Conservation (phyloP, 2,888 invertebrate species). For the Fragum sueziense region DNA sequence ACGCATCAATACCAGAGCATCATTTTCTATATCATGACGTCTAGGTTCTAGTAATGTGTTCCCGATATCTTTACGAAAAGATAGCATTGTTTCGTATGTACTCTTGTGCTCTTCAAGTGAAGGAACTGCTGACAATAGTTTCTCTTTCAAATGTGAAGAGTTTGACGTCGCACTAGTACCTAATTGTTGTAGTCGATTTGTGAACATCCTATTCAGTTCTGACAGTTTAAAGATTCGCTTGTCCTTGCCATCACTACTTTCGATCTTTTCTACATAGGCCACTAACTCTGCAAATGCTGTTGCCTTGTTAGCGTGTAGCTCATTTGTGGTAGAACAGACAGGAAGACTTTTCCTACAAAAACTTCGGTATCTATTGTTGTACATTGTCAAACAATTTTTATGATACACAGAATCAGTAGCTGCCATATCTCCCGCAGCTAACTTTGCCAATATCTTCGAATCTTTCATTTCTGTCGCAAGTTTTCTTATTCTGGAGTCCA, state of each 20-base stretch:
- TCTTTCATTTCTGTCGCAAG: no score
- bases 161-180: no score
- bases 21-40: no score
- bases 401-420: constrained; percentile 6
- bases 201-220: not conserved
- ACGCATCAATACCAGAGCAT: no score
- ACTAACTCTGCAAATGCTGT: not conserved
- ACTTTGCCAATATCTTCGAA: not conserved
- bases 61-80: no score
- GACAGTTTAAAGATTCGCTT: not conserved
- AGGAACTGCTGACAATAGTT: not conserved
- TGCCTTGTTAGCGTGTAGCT: not conserved
- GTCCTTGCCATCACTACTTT: not conserved
- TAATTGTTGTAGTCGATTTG: not conserved
- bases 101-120: not conserved
- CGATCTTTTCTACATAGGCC: not conserved
- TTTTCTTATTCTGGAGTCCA: no score
- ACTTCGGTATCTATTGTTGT: not conserved
- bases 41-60: no score
- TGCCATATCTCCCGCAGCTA: not conserved
- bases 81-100: no score
- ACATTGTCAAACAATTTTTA: not conserved
- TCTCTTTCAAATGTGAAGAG: not conserved
- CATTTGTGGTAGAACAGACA: not conserved
- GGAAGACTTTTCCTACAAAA: not conserved